These are phyloP conservation scores for Neotoxoptera formosana DNA, from an alignment of 1,140 invertebrate species.

Conservation along the genomic window DNA sequence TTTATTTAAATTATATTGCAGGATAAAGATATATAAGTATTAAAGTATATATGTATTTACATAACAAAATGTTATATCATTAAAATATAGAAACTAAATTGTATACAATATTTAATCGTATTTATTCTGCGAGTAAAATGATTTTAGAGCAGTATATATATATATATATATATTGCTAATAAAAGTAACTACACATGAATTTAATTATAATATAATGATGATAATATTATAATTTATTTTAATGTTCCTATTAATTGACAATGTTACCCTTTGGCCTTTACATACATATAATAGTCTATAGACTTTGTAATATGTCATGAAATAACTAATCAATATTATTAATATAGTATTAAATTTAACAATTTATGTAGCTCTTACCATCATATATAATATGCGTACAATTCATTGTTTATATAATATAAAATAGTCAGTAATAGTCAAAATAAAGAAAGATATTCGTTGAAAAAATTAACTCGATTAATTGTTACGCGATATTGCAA, in stretches of 20 bases:
- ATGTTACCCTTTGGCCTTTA: neutral
- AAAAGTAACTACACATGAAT: neutral
- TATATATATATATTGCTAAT: too few relatives aligned
- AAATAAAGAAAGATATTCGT: neutral
- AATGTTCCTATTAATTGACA: neutral
- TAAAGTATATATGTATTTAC: too few relatives aligned
- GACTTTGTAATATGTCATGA: constrained; percentile 1
- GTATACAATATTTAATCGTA: neutral
- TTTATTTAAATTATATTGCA: too few relatives aligned
- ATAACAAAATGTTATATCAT: too few relatives aligned
- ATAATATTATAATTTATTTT: neutral
- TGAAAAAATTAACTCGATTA: neutral
- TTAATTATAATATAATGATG: neutral
- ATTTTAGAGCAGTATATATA: neutral
- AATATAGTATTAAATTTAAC: neutral
- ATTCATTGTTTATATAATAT: neutral
- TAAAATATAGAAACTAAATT: neutral
- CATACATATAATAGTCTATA: neutral
- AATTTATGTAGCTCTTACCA: neutral
- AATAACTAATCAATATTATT: neutral
- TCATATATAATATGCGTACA: neutral
- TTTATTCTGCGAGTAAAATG: neutral
- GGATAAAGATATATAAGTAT: too few relatives aligned
- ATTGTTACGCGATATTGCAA: neutral
- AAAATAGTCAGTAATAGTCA: neutral